Conservation (phyloP, 2,888 invertebrate genomes). For the Plutella xylostella region DNA sequence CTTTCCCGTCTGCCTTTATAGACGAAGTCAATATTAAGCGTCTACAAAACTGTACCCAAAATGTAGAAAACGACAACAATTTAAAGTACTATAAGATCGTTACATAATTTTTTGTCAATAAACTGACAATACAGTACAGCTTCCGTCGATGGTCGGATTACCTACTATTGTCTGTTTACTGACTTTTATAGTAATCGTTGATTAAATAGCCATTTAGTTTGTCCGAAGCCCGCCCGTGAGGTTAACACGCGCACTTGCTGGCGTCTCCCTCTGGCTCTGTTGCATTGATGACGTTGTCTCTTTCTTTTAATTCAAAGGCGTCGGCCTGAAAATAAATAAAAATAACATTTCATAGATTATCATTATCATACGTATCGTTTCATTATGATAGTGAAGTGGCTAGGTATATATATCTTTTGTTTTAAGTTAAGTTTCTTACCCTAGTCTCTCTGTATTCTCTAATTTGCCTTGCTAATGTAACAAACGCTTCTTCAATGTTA, state of each 20-base stretch:
- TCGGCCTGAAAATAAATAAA: conserved; percentile 48
- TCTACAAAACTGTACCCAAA: conserved; percentile 16
- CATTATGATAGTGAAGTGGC: neutral
- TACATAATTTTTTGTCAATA: too few species aligned
- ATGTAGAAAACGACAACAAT: conserved; percentile 13
- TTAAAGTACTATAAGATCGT: too few species aligned
- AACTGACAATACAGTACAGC: too few species aligned
- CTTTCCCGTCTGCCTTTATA: too few species aligned
- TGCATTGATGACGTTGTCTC: conserved; percentile 57
- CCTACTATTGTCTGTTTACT: too few species aligned
- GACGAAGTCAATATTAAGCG: neutral
- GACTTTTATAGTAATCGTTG: too few species aligned
- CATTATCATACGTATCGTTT: too few species aligned
- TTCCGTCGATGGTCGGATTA: too few species aligned
- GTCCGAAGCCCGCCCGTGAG: conserved; percentile 7
- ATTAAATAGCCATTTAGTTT: too few species aligned
- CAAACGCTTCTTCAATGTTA: conserved; percentile 86
- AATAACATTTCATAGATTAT: neutral
- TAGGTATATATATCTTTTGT: neutral
- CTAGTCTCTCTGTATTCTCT: conserved; percentile 82
- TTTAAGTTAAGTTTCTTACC: conserved; percentile 59
- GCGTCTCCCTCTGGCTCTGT: conserved; percentile 62
- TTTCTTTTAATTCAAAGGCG: conserved; percentile 58
- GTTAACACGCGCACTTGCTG: conserved; percentile 62
- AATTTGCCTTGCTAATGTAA: conserved; percentile 84